Evolutionary conservation across 2,113 vertebrate species (phyloP), one percentile per base, ranked within the genome.

Genomic region (Pangasianodon gigas): DNA sequence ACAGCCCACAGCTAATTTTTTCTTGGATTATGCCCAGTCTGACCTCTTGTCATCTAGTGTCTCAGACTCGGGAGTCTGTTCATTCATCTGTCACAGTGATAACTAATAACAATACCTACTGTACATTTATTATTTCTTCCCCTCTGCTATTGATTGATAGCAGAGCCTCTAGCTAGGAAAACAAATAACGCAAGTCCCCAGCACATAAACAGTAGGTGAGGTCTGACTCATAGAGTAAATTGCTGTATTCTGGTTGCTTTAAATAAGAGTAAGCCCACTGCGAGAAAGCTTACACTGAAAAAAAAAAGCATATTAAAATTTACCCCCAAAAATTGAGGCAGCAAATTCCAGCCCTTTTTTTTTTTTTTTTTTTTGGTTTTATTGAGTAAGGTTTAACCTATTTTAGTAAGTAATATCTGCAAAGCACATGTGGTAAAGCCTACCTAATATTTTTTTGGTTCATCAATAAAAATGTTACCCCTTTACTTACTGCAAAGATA

Each of bases 141-240:
- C 88, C 89, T 84, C 84, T 89, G 77, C 84, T 86, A 67, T 85
- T 94, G 94, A 95, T 94, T 96, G 93, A 95, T 94, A 92, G 92
- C 84, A 89, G 83, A 84, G 91, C 93, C 93, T 88, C 90, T 82
- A 93, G 93, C 90, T 90, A 93, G 89, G 84, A 94, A 93, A 94
- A 93, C 91, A 94, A 95, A 94, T 92, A 92, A 91, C 90, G 92
- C 90, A 92, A 92, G 86, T 90, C 91, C 93, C 82, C 88, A 88
- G 85, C 84, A 88, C 79, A 82, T 58, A 69, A 81, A 92, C 93
- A 89, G 51, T 32, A 86, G 93, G 92, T 89, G 92, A 81, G 89
- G 90, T 54, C 65, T 69, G 91, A 91, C 90, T 94, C 86, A 90
- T 87, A 91, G 90, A 87, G 88, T 84, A 92, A 90, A 91, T 84